Base-by-base conservation (phyloP, 2,113 vertebrate genomes). In the Ibidorhyncha struthersii region DNA sequence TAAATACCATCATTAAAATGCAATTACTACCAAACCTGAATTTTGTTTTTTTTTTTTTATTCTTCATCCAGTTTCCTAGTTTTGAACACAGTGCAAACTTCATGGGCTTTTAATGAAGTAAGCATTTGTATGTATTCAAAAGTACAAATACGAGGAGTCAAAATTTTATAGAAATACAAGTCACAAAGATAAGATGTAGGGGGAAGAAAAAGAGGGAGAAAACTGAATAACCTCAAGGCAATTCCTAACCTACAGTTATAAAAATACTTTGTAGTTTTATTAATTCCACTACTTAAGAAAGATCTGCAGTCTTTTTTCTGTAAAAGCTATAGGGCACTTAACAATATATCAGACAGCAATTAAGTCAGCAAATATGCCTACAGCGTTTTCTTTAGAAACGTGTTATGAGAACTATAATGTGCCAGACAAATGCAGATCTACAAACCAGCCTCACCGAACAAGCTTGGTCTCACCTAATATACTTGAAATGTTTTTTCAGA, bases 241-340 rank as follows among this genome's bases (percentile, higher is more conserved):
- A 45, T 22, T 79, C 94, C 63, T 84, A 86, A 86, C 49, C 78
- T 87, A 82, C 69, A 91, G 36, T 49, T 92, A 89, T 50, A 70
- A 65, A 82, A 88, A 63, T 77, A 50, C 86, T 95, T 95, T 84
- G 61, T 90, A 93, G 38, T 76, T 87, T 79, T 76, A 85, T 62
- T 97, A 90, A 96, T 87, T 93, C 62, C 34, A 89, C n/a, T 73
- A 56, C 59, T 93, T 96, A 47, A 89, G 58, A 89, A 94, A 84
- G 26, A 84, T 52, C 56, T 7, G 7, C 53, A 56, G 45, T 43
- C 61, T 87, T 72, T 89, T 97, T 96, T 92, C 86, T 78, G 36
- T 67, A 93, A 89, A 96, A 93, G 45, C 30, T 82, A 18, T 59
- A 89, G 22, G 21, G 71, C 43, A 70, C 40, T 89, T 94, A 41